These are phyloP conservation scores for Leucophora obtusa DNA, from an alignment of 2,888 invertebrate genomes.

Conservation along the genomic window DNA sequence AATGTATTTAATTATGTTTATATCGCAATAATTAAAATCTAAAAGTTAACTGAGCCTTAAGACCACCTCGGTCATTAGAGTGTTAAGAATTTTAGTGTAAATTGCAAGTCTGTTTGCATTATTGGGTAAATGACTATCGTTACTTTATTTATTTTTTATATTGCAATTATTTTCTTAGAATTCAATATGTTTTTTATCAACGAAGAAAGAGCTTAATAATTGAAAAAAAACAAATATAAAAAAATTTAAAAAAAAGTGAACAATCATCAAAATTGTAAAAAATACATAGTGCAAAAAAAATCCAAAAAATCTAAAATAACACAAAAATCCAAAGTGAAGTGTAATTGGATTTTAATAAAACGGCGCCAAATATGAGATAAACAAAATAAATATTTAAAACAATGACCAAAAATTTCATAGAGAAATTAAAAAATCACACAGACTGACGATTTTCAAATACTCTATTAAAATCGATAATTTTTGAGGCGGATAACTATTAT, in stretches of 20 bases:
- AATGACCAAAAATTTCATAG: neutral
- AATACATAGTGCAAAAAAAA: slow-evolving; percentile 58
- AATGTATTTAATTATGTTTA: too few species aligned
- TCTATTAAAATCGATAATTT: too few species aligned
- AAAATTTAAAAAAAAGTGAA: slow-evolving; percentile 37
- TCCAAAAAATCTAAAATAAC: slow-evolving; percentile 30
- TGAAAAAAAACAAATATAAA: slow-evolving; percentile 22
- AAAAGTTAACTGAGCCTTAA: too few species aligned
- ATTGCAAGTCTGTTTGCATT: neutral
- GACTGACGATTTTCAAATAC: too few species aligned
- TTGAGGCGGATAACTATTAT: too few species aligned
- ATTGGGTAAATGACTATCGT: slow-evolving; percentile 14
- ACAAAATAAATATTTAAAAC: slow-evolving; percentile 22
- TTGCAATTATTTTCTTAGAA: slow-evolving; percentile 44
- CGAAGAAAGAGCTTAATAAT: slow-evolving; percentile 55
- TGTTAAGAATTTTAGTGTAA: too few species aligned
- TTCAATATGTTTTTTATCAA: slow-evolving; percentile 53
- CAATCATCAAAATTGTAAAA: slow-evolving; percentile 33
- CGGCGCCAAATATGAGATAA: slow-evolving; percentile 64
- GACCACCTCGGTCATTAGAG: too few species aligned
- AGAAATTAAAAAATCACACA: slow-evolving; percentile 39
- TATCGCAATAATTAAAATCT: too few species aligned
- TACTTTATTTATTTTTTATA: neutral
- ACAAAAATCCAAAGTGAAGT: slow-evolving; percentile 32
- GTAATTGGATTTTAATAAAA: slow-evolving; percentile 66